Conservation (phyloP, 2,888 invertebrate genomes). For the Stenurella melanura region DNA sequence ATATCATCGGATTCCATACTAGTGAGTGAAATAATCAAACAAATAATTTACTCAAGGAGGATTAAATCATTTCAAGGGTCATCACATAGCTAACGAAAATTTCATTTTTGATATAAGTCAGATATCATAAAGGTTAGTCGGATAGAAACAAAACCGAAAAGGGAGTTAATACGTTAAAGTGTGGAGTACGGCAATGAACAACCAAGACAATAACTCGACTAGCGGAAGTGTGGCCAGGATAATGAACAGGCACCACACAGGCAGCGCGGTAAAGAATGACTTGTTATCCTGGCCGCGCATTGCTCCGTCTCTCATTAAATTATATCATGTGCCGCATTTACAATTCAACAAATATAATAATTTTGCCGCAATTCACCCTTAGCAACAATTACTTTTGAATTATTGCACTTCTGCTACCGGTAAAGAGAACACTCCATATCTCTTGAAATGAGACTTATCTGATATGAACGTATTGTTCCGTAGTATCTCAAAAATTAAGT, state of each 20-base stretch:
- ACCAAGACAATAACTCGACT: constrained; percentile 55
- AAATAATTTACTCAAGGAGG: no score
- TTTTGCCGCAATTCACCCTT: constrained; percentile 12
- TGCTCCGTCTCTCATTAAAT: constrained; percentile 39
- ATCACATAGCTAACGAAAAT: no score
- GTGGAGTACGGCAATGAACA: constrained; percentile 48
- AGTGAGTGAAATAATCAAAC: no score
- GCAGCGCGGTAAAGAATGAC: constrained; percentile 56
- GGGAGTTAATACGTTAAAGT: constrained; percentile 38
- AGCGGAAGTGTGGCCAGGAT: constrained; percentile 54
- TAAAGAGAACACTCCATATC: not conserved
- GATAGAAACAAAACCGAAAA: constrained; percentile 24
- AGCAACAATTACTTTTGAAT: constrained; percentile 22
- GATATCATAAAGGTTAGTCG: constrained; percentile 10
- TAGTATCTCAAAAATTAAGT: not conserved
- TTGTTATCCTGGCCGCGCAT: constrained; percentile 53
- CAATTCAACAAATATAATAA: constrained; percentile 29
- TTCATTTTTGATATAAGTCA: not conserved
- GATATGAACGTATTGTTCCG: not conserved
- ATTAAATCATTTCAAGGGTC: no score
- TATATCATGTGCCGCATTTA: constrained; percentile 35
- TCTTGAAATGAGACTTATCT: not conserved
- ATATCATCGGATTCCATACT: no score
- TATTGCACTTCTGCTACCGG: not conserved
- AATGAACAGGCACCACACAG: constrained; percentile 55